phyloP scores from a whole-genome alignment of 2,888 invertebrate genomes.

The Laspeyria flexula region DNA sequence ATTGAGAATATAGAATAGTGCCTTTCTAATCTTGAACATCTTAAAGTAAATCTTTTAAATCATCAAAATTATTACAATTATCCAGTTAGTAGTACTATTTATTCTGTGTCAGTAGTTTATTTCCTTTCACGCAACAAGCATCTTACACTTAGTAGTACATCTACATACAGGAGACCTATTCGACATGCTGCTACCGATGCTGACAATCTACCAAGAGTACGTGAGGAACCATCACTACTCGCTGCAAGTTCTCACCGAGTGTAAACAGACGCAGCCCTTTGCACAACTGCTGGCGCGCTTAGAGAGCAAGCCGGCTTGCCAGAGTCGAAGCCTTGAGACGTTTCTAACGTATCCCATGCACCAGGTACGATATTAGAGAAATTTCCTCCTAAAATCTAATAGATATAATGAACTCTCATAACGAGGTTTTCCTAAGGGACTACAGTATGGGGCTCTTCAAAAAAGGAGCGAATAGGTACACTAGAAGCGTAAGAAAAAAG shows the following conservation, averaged over 20 bases:
- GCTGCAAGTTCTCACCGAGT: conserved; percentile 95
- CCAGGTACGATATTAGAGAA: conserved; percentile 87
- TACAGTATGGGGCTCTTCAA: too few species aligned
- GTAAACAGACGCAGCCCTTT: conserved; percentile 94
- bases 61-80: too few species aligned
- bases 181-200: conserved; percentile 97
- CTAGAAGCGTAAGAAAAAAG: too few species aligned
- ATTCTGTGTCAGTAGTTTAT: too few species aligned
- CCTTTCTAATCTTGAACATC: too few species aligned
- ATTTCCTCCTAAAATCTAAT: too few species aligned
- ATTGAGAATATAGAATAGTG: too few species aligned
- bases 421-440: too few species aligned
- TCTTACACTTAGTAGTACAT: conserved; percentile 51
- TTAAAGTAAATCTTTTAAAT: too few species aligned
- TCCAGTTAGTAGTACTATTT: too few species aligned
- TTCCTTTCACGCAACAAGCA: conserved; percentile 20
- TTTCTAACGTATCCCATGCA: conserved; percentile 98
- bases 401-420: too few species aligned
- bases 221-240: conserved; percentile 98
- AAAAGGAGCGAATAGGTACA: too few species aligned
- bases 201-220: conserved; percentile 97
- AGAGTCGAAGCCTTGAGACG: conserved; percentile 93
- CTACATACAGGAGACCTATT: conserved; percentile 93
- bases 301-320: conserved; percentile 94
- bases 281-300: conserved; percentile 91